Percentiles rank a stretch among this genome's conserved stretches.
Evolutionary conservation across 1,140 invertebrate species (phyloP).

Genomic region (Rhyacophila brunnea): DNA sequence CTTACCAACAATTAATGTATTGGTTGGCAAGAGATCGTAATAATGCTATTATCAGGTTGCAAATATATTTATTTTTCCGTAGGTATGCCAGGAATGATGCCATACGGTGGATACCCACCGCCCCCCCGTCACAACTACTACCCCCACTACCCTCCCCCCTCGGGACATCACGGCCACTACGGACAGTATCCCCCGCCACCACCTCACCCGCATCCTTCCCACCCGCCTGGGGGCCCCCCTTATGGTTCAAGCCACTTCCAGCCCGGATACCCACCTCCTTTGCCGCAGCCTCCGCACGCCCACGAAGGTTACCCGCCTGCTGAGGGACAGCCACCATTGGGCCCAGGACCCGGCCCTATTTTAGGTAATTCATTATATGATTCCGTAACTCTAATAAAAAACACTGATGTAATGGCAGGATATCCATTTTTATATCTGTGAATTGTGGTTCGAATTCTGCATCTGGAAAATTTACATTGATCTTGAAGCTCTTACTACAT

Average conservation of each 20-base stretch:
- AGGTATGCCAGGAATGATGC: slow-evolving; percentile 50
- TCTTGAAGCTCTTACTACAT: too few relatives aligned
- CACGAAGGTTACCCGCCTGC: slow-evolving; percentile 17
- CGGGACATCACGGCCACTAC: slow-evolving; percentile 44
- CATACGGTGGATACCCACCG: slow-evolving; percentile 52
- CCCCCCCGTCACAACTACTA: slow-evolving; percentile 65
- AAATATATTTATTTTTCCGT: neutral
- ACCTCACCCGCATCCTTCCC: slow-evolving; percentile 1
- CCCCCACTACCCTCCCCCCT: slow-evolving; percentile 60
- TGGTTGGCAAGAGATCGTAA: neutral
- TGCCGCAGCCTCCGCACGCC: slow-evolving; percentile 26
- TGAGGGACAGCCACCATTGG: neutral
- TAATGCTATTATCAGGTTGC: neutral
- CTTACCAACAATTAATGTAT: too few relatives aligned
- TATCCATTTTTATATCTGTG: too few relatives aligned
- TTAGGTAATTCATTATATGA: neutral
- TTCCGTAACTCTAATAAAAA: too few relatives aligned
- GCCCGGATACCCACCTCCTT: slow-evolving; percentile 19
- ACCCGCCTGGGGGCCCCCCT: slow-evolving; percentile 18
- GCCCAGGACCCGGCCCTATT: neutral
- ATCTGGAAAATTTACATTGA: too few relatives aligned
- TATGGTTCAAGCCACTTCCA: slow-evolving; percentile 13
- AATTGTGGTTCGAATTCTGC: too few relatives aligned
- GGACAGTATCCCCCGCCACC: slow-evolving; percentile 37
- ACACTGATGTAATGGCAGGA: too few relatives aligned